These are phyloP conservation scores for Jordanella pulchra DNA, from an alignment of 2,797 vertebrate species.

Conservation along the genomic window DNA sequence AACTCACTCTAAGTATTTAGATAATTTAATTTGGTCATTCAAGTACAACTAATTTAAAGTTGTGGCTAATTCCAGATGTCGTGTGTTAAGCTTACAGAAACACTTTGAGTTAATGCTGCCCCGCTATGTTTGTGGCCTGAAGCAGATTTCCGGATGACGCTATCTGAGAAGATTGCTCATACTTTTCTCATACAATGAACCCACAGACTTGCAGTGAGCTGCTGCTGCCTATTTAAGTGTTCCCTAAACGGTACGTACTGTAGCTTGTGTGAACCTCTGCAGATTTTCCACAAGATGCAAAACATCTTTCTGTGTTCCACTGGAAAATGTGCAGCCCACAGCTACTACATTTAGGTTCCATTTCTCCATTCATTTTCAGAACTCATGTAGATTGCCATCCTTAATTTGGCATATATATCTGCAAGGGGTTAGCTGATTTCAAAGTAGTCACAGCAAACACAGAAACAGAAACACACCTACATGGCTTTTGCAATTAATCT, in stretches of 20 bases:
- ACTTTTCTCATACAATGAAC: slow-evolving; percentile 7
- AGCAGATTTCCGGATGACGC: slow-evolving; percentile 16
- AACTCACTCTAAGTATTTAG: slow-evolving; percentile 48
- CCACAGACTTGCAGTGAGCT: slow-evolving; percentile 19
- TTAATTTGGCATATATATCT: slow-evolving; percentile 40
- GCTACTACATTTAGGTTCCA: slow-evolving; percentile 63
- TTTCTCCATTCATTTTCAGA: slow-evolving; percentile 42
- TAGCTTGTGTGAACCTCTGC: slow-evolving; percentile 32
- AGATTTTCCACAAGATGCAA: slow-evolving; percentile 38
- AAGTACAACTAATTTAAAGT: slow-evolving; percentile 32
- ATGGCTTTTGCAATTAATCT: slow-evolving; percentile 49
- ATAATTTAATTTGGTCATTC: slow-evolving; percentile 44
- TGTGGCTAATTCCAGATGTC: slow-evolving; percentile 13
- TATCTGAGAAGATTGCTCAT: not conserved
- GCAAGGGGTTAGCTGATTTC: slow-evolving; percentile 38
- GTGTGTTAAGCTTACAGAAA: slow-evolving; percentile 7
- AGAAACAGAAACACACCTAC: not conserved
- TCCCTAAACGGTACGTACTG: slow-evolving; percentile 24
- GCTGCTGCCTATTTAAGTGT: slow-evolving; percentile 37
- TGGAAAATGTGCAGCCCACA: slow-evolving; percentile 39
- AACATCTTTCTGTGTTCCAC: slow-evolving; percentile 39
- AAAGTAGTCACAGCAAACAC: not conserved
- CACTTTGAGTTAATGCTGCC: slow-evolving; percentile 7
- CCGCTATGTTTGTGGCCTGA: slow-evolving; percentile 4
- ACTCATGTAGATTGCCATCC: slow-evolving; percentile 23